These are phyloP conservation scores for Whitmania pigra DNA, from an alignment of 1,140 invertebrate species.

Conservation along the genomic window DNA sequence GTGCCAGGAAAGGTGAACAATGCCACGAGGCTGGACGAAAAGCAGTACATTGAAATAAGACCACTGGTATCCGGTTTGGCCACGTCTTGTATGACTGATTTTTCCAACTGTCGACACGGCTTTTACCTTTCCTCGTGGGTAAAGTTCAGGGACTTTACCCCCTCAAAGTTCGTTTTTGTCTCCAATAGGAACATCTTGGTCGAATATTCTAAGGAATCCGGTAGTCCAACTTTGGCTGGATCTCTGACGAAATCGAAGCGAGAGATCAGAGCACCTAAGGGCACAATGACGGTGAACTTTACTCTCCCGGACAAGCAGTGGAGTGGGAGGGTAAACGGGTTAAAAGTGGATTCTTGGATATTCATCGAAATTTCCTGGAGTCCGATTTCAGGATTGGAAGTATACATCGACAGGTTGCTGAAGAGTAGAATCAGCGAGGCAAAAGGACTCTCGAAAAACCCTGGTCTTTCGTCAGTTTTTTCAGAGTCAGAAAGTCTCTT, in stretches of 20 bases:
- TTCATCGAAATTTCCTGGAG: constrained; percentile 37
- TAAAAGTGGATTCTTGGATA: constrained; percentile 32
- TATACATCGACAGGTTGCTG: constrained; percentile 32
- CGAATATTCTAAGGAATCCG: not conserved
- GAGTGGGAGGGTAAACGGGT: constrained; percentile 7
- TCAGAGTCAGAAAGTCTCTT: too few relatives aligned
- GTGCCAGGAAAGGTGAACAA: constrained; percentile 35
- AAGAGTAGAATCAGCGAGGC: constrained; percentile 12
- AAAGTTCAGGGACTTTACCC: constrained; percentile 26
- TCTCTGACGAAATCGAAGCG: not conserved
- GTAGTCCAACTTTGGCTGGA: not conserved
- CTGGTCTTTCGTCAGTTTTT: too few relatives aligned
- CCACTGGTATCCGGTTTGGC: constrained; percentile 30
- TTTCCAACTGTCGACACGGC: constrained; percentile 34
- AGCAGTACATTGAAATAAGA: constrained; percentile 35
- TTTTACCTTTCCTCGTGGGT: constrained; percentile 36
- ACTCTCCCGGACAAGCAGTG: constrained; percentile 9
- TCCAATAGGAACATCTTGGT: not conserved
- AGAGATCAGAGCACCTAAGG: not conserved
- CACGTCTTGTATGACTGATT: constrained; percentile 34
- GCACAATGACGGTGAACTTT: constrained; percentile 16
- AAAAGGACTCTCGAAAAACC: too few relatives aligned
- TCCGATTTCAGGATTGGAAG: constrained; percentile 30
- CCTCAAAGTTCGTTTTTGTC: constrained; percentile 21
- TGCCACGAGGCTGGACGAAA: constrained; percentile 32